A percentile compares a stretch with the other conserved stretches of the same genome.
Evolutionary conservation across 2,888 invertebrate genomes (phyloP).

Genomic region (Agriopis aurantiaria): DNA sequence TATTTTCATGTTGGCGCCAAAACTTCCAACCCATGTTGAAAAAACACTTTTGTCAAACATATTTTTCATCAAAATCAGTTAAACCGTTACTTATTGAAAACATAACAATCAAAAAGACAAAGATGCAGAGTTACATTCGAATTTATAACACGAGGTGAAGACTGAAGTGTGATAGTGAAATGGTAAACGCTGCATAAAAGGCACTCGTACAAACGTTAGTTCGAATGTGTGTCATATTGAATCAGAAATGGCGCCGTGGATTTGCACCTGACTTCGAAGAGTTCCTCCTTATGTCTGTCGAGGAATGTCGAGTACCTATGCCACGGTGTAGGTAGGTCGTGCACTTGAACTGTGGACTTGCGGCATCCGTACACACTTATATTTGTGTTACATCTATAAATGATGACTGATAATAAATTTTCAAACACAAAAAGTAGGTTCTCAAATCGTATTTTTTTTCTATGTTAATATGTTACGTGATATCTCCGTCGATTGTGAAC

Average conservation of each 20-base stretch:
- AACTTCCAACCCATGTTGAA: too few species aligned
- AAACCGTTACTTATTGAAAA: neutral
- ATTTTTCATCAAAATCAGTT: too few species aligned
- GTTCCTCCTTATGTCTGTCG: conserved; percentile 23
- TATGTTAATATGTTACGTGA: too few species aligned
- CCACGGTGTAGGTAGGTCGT: conserved; percentile 13
- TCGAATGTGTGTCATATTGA: conserved; percentile 19
- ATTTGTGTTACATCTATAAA: conserved; percentile 14
- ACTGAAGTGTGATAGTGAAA: too few species aligned
- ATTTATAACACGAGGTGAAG: neutral
- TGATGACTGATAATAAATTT: conserved; percentile 6
- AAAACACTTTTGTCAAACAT: too few species aligned
- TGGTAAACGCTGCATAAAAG: neutral
- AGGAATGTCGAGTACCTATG: conserved; percentile 33
- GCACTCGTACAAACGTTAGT: neutral
- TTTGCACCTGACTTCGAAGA: conserved; percentile 34
- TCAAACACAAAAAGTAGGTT: neutral
- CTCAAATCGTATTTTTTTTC: too few species aligned
- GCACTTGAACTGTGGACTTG: conserved; percentile 33
- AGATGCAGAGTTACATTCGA: neutral
- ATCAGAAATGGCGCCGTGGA: conserved; percentile 23
- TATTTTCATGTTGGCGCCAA: too few species aligned
- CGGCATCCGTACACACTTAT: neutral
- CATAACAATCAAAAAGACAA: neutral
- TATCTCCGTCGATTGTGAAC: too few species aligned